phyloP scores from a whole-genome alignment of 2,797 vertebrate species.

The Pagetopsis macropterus region DNA sequence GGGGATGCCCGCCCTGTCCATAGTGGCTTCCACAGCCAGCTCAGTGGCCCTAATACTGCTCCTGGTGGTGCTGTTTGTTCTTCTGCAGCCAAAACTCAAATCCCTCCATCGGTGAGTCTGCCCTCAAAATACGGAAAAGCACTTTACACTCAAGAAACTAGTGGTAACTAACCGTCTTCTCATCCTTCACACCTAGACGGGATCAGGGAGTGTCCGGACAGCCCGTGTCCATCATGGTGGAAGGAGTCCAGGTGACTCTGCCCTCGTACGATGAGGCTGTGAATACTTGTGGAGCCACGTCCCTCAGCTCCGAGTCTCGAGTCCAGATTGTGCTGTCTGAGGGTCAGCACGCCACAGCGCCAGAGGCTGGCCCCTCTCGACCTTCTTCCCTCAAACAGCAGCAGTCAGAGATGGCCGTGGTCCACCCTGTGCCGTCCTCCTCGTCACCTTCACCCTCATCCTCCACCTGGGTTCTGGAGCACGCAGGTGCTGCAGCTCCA shows the following conservation, averaged over 20 bases:
- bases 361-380: slow-evolving; percentile 84
- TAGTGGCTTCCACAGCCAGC: slow-evolving; percentile 95
- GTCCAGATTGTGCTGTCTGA: slow-evolving; percentile 92
- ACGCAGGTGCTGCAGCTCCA: slow-evolving; percentile 76
- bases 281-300: slow-evolving; percentile 81
- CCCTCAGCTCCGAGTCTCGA: slow-evolving; percentile 85
- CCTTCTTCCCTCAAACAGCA: slow-evolving; percentile 73
- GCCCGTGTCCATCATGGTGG: slow-evolving; percentile 95
- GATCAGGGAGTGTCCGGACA: slow-evolving; percentile 92
- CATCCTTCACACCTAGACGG: slow-evolving; percentile 79
- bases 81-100: slow-evolving; percentile 96
- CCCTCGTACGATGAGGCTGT: slow-evolving; percentile 97
- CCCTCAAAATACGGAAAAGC: background rate
- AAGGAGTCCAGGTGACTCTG: slow-evolving; percentile 94
- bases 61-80: slow-evolving; percentile 93
- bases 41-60: slow-evolving; percentile 93
- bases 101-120: slow-evolving; percentile 90
- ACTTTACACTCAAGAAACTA: background rate
- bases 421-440: slow-evolving; percentile 85
- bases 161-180: background rate
- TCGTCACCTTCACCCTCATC: slow-evolving; percentile 74
- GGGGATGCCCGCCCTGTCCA: slow-evolving; percentile 92
- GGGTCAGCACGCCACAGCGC: slow-evolving; percentile 76
- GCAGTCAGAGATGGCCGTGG: slow-evolving; percentile 90
- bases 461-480: slow-evolving; percentile 81